Percentiles rank a stretch among this genome's conserved stretches.
Conservation (phyloP, 2,113 vertebrate species). For the Peromyscus leucopus region DNA sequence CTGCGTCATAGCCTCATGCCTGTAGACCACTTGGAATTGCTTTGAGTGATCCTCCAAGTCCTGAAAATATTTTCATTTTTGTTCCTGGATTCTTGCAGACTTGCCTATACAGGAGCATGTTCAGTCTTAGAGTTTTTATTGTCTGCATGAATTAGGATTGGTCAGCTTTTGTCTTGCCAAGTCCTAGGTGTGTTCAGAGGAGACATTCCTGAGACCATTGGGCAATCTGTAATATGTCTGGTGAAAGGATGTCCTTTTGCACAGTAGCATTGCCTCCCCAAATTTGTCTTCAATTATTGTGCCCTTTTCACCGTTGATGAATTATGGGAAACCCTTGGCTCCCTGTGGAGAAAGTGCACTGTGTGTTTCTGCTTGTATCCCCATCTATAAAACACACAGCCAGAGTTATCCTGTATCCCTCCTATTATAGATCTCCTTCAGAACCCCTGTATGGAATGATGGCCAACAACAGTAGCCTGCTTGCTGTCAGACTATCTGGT, state of each 20-base stretch:
- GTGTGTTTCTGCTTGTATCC: background rate
- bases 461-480: background rate
- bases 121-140: slow-evolving; percentile 32
- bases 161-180: background rate
- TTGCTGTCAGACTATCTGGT: slow-evolving; percentile 13
- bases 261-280: background rate
- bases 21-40: slow-evolving; percentile 40
- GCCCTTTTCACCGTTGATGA: background rate
- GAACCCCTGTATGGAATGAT: background rate
- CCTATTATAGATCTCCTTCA: background rate
- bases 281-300: background rate
- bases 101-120: slow-evolving; percentile 27
- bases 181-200: background rate
- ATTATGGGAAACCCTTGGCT: slow-evolving; percentile 24
- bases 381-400: background rate
- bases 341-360: background rate
- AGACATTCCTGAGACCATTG: background rate
- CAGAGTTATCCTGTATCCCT: slow-evolving; percentile 2
- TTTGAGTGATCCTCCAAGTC: slow-evolving; percentile 30
- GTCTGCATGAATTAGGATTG: background rate
- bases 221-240: background rate
- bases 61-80: slow-evolving; percentile 59
- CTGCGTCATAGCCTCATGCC: background rate
- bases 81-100: slow-evolving; percentile 26
- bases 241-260: background rate